These are phyloP conservation scores for Calycopis cecrops DNA, from an alignment of 1,140 invertebrate species.

Conservation along the genomic window DNA sequence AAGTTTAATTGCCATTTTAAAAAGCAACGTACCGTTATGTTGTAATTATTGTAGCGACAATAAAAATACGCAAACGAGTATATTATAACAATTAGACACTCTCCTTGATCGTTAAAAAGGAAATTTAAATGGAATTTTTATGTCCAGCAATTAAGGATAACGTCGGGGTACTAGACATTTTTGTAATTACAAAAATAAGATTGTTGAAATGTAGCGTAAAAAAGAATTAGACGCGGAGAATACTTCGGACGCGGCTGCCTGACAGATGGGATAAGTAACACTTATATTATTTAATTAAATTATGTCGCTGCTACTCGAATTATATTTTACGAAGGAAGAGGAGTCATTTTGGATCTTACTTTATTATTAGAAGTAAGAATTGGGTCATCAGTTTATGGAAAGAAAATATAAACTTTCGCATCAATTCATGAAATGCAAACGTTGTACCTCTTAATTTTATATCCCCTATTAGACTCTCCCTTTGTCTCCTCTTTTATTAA, in stretches of 20 bases:
- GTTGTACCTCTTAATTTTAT: no score
- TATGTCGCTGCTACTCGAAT: not conserved
- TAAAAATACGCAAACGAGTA: slow-evolving; percentile 75
- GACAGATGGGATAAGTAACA: slow-evolving; percentile 47
- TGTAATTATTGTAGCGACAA: slow-evolving; percentile 72
- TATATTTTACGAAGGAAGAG: not conserved
- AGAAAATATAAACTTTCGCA: no score
- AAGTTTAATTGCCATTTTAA: slow-evolving; percentile 66
- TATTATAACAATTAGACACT: slow-evolving; percentile 74
- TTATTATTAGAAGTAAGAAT: no score
- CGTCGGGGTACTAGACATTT: slow-evolving; percentile 73
- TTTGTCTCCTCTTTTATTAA: no score
- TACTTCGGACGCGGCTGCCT: slow-evolving; percentile 50
- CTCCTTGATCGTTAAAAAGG: slow-evolving; percentile 72
- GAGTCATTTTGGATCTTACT: no score
- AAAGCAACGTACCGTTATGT: slow-evolving; percentile 63
- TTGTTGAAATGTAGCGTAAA: slow-evolving; percentile 75
- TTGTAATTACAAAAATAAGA: slow-evolving; percentile 76
- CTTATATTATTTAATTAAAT: slow-evolving; percentile 16
- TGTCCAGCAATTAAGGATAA: slow-evolving; percentile 75
- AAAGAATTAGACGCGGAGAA: slow-evolving; percentile 71
- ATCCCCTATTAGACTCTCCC: no score
- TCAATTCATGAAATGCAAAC: no score
- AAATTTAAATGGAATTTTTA: slow-evolving; percentile 76
- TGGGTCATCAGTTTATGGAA: no score